Percentiles rank a stretch among this genome's conserved stretches.
Conservation (phyloP, 2,888 invertebrate genomes). For the Heliconius ismenius region DNA sequence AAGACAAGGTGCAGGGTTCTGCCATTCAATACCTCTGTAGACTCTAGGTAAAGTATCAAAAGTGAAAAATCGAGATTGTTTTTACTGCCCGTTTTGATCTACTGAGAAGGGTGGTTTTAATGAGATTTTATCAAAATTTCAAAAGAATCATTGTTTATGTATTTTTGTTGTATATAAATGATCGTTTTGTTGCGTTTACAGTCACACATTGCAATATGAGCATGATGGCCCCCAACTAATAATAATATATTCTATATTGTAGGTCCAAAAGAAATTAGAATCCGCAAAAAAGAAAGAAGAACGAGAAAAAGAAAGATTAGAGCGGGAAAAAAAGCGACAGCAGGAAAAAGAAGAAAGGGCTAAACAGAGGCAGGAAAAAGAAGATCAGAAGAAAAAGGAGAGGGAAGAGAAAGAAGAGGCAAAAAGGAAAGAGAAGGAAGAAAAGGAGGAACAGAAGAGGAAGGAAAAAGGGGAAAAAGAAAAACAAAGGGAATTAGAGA, state of each 20-base stretch:
- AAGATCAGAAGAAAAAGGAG: slow-evolving; percentile 66
- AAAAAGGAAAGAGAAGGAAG: slow-evolving; percentile 70
- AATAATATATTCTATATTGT: slow-evolving; percentile 42
- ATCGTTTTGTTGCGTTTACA: background rate
- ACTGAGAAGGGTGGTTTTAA: too few relatives aligned
- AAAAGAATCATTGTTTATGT: too few relatives aligned
- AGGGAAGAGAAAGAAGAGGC: slow-evolving; percentile 75
- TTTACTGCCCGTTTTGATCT: too few relatives aligned
- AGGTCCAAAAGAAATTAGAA: slow-evolving; percentile 82
- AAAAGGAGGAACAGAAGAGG: slow-evolving; percentile 79
- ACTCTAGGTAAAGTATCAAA: too few relatives aligned
- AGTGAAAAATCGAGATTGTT: too few relatives aligned
- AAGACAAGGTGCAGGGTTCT: too few relatives aligned
- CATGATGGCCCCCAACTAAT: background rate
- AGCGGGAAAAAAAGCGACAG: slow-evolving; percentile 69
- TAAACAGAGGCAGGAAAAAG: slow-evolving; percentile 70
- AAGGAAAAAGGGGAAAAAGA: slow-evolving; percentile 80
- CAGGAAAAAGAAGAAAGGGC: slow-evolving; percentile 78
- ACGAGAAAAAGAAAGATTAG: slow-evolving; percentile 74
- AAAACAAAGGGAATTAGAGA: slow-evolving; percentile 80
- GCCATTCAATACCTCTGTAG: too few relatives aligned
- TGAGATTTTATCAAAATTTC: too few relatives aligned
- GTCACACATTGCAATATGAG: background rate
- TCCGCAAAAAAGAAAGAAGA: slow-evolving; percentile 82
- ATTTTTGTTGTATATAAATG: too few relatives aligned